Base-by-base conservation (phyloP, 2,888 invertebrate species). In the Loripinus fragilis region DNA sequence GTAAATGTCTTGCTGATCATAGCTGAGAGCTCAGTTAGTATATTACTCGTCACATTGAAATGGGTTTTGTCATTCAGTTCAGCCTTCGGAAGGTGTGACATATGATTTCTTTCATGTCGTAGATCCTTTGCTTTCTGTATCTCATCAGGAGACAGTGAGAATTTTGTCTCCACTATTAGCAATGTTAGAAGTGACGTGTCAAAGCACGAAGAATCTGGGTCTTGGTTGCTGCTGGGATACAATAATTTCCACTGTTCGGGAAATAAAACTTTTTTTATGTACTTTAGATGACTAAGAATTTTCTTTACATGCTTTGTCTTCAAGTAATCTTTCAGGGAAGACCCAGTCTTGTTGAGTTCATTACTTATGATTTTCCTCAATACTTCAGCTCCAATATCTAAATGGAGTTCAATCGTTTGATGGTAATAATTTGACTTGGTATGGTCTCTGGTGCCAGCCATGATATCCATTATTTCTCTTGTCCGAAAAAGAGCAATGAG, bases 11-110 rank as follows among this genome's bases (percentile, higher is more conserved):
- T 35, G 8, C 71, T 50, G 38, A 23, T 35, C 25, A 0, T 17
- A 7, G 23, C 23, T 2, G 71, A 55, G 17, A 71, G 23, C 7
- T 52, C 52, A 23, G 33, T 10, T 17, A 71, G 35, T 8, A 41
- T 25, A n/a, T 55, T 35, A n/a, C 60, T 8, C 2, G 60, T 42
- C 50, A 25, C 60, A n/a, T 41, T 71, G 8, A 71, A 71, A 17
- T 28, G 45, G 0, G 71, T 60, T 12, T 71, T 41, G 60, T 71
- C 71, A 7, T 20, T 28, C 8, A 71, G 60, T 60, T 71, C 71
- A 0, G 71, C 25, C 23, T 55, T 60, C 0, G 71, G 60, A n/a
- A 60, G 5, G n/a, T 71, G 71, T 17, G 55, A 60, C 60, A 71
- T 23, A 12, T 71, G 15, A 28, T 71, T 71, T 60, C 71, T 35